These are phyloP conservation scores for Centruroides vittatus DNA, from an alignment of 1,140 invertebrate genomes.

Conservation along the genomic window DNA sequence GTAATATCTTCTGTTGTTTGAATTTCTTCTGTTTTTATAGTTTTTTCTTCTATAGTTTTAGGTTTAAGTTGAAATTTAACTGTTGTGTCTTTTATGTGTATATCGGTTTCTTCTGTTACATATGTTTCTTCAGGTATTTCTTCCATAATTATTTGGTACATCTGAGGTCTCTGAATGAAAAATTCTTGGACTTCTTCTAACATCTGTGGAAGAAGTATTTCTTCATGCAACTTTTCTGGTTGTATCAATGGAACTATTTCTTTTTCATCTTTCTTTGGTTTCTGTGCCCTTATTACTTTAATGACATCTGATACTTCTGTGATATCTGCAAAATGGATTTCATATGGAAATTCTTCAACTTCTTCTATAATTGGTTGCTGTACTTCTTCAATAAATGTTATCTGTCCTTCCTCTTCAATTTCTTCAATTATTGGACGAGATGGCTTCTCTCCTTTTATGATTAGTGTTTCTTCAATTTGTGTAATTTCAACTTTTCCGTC, in stretches of 20 bases:
- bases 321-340: too few relatives aligned
- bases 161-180: too few relatives aligned
- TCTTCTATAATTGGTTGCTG: not conserved
- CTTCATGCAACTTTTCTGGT: too few relatives aligned
- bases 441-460: not conserved
- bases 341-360: not conserved
- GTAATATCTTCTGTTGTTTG: constrained; percentile 4
- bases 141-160: too few relatives aligned
- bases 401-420: not conserved
- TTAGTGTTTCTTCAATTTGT: not conserved
- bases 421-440: constrained; percentile 4
- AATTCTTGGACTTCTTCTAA: too few relatives aligned
- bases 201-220: too few relatives aligned
- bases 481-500: not conserved
- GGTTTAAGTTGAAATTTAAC: constrained; percentile 6
- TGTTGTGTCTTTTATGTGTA: not conserved
- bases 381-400: not conserved
- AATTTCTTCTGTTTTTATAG: constrained; percentile 14
- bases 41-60: constrained; percentile 4
- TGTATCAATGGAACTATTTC: too few relatives aligned
- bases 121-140: not conserved
- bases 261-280: too few relatives aligned
- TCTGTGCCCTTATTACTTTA: too few relatives aligned
- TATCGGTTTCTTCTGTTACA: not conserved
- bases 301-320: too few relatives aligned